These are phyloP conservation scores for Cryptus viduatorius DNA, from an alignment of 2,888 invertebrate species.

Conservation along the genomic window DNA sequence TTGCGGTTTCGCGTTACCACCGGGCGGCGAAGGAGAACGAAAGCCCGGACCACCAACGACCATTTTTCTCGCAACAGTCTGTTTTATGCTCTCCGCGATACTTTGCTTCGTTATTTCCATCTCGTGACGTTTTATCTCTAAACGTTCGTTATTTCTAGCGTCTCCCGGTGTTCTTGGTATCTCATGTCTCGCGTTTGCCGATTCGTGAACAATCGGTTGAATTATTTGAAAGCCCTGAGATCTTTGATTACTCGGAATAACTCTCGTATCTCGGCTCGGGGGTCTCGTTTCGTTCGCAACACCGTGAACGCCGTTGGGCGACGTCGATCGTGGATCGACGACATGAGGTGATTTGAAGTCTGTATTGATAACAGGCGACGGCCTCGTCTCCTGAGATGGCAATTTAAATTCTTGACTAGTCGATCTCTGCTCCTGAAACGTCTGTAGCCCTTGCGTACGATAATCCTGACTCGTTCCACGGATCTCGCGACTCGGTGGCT, in stretches of 20 bases:
- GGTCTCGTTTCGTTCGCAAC: constrained; percentile 62
- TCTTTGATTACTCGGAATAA: constrained; percentile 57
- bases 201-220: constrained; percentile 72
- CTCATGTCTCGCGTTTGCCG: constrained; percentile 71
- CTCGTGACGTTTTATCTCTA: constrained; percentile 81
- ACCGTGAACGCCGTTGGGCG: constrained; percentile 19
- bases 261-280: constrained; percentile 73
- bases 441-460: constrained; percentile 54
- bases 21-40: constrained; percentile 86
- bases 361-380: constrained; percentile 68
- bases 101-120: constrained; percentile 88
- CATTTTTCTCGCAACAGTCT: constrained; percentile 87
- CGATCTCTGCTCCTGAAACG: constrained; percentile 50
- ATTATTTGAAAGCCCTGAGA: constrained; percentile 73
- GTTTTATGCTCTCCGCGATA: constrained; percentile 85
- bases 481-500: constrained; percentile 72
- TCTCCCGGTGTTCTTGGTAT: constrained; percentile 61
- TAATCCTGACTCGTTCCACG: constrained; percentile 69
- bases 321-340: constrained; percentile 68
- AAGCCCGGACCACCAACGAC: constrained; percentile 89
- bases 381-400: constrained; percentile 72
- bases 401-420: constrained; percentile 73
- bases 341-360: constrained; percentile 74
- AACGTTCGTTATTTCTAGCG: constrained; percentile 74
- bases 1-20: constrained; percentile 85